Base-by-base conservation (phyloP, 2,888 invertebrate genomes). In the Napeogenes sylphis region DNA sequence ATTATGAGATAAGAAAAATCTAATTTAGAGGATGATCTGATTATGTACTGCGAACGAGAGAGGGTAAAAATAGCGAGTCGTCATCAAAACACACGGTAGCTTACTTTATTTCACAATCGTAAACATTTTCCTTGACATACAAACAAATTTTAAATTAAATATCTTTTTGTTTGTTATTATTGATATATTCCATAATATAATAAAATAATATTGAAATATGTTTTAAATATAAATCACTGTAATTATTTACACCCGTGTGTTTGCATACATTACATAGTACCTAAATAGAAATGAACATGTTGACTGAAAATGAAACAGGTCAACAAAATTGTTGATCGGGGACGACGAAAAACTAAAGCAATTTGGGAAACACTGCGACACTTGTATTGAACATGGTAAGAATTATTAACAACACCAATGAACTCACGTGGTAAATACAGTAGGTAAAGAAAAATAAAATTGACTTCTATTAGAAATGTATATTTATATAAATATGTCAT, bases 301-400 rank as follows among this genome's bases (percentile, higher is more conserved):
- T 45, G 55, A 61, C 38, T 45, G 45, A 56, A 38, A 35, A 56
- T 45, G 30, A 38, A 21, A 6, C 45, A 10, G 42, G 13, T 10
- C 13, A 30, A 45, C 45, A 45, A 59, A 45, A 59, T 51, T 38
- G 55, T 61, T 58, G 66, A 64, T 68, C 69, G 62, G 59, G 61
- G 61, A 64, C 64, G 58, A 45, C 59, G 70, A 67, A 67, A 70
- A 71, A 71, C 72, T 70, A 70, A 72, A 71, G 70, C 70, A 71
- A 73, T 73, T 70, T 68, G 67, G 61, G 62, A 61, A 70, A 70
- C 70, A 70, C 30, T 30, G 51, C 30, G n/a, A 4, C 51, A 51
- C 51, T 51, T 51, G 42, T 42, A 51, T 30, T 51, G 51, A 51
- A 51, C 51, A 51, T 55, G 64, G 21, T 45, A 59, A 56, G 51